Evolutionary conservation across 2,797 vertebrate genomes (phyloP), one percentile per base, ranked within the genome.

Genomic region (Lacerta agilis): DNA sequence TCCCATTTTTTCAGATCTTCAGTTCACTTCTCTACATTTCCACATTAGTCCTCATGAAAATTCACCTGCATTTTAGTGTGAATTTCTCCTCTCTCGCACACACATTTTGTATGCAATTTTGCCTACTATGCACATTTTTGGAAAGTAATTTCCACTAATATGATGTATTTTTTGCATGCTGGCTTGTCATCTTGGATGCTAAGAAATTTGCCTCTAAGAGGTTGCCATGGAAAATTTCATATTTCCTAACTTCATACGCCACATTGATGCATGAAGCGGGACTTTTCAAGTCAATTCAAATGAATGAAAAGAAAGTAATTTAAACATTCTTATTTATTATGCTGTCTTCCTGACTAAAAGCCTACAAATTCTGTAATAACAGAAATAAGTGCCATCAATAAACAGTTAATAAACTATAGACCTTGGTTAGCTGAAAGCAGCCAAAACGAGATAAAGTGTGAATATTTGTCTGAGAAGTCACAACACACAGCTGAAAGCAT

Each of bases 311-410:
- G 5, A 43, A 29, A 3, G 1, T 1, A 38, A 20, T 38, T 67
- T 38, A 77, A 83, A 83, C 27, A 36, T 49, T 33, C 5, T 5
- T 55, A 64, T 58, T 58, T n/a, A 36, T 78, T 29, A 4, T 20
- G 58, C 8, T 33, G 36, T n/a, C 27, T 11, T 27, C 64, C 64
- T 41, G 43, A 78, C 33, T 49, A 83, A 90, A 91, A 78, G 49
- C 43, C 49, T 83, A 2, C 86, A 81, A 83, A 55, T 91, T 71
- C 29, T 92, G 61, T 41, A 91, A 23, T 41, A 89, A 69, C n/a
- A 78, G 29, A 90, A 87, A 86, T 89, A 88, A 79, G 29, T 6
- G 87, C 88, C 87, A 66, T 85, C 29, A 90, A 76, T 33, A 90
- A 58, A 1, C 0, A 6, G 3, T 81, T 2, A 79, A 43, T 89